Conservation (phyloP, 2,113 vertebrate species). For the Numenius arquata region DNA sequence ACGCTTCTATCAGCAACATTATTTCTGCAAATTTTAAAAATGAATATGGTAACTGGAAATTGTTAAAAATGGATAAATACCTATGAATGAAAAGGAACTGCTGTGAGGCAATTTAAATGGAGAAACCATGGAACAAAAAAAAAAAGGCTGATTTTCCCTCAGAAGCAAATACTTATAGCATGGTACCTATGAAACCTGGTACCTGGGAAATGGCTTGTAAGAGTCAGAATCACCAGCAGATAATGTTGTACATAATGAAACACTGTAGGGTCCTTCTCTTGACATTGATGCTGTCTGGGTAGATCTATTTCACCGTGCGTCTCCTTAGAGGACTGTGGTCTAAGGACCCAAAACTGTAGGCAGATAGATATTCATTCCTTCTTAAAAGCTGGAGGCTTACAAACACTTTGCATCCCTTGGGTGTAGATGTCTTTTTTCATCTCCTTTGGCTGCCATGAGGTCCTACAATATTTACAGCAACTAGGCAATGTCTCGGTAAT, state of each 20-base stretch:
- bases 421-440: not conserved
- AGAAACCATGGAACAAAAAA: not conserved
- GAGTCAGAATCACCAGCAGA: not conserved
- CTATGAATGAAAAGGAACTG: not conserved
- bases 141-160: not conserved
- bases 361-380: not conserved
- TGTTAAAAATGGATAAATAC: slow-evolving; percentile 6
- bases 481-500: not conserved
- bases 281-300: not conserved
- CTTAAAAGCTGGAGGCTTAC: not conserved
- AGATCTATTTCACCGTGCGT: not conserved
- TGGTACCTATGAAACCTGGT: too few relatives aligned
- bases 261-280: not conserved
- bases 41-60: not conserved
- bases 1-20: not conserved
- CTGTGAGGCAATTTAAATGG: not conserved
- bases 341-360: not conserved
- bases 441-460: not conserved
- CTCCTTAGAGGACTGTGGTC: not conserved
- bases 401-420: not conserved
- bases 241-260: not conserved
- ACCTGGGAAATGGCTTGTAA: not conserved
- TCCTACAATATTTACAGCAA: slow-evolving; percentile 27
- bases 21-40: slow-evolving; percentile 1
- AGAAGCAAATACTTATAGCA: not conserved